A percentile compares a stretch with the other conserved stretches of the same genome.
Evolutionary conservation across 2,888 invertebrate genomes (phyloP).

Genomic region (Agonopterix alstromeriana): DNA sequence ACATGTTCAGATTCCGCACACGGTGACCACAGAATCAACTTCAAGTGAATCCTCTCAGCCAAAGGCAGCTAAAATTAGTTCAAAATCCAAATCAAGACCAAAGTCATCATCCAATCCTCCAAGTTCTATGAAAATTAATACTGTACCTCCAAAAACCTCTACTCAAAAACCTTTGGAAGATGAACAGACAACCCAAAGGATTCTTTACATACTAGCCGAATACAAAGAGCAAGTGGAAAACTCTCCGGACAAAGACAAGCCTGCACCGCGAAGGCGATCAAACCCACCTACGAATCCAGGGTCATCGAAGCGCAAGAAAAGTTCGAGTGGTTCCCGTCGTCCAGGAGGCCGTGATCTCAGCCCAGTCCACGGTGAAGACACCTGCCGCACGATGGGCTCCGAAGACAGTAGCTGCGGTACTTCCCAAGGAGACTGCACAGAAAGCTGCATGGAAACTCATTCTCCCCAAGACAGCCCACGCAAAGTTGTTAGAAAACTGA

Average conservation of each 20-base stretch:
- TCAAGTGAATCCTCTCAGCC: constrained; percentile 32
- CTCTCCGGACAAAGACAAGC: constrained; percentile 89
- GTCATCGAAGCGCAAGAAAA: constrained; percentile 82
- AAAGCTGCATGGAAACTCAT: constrained; percentile 69
- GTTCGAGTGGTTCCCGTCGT: constrained; percentile 78
- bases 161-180: constrained; percentile 87
- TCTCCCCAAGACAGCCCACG: constrained; percentile 75
- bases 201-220: constrained; percentile 86
- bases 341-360: constrained; percentile 74
- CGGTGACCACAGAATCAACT: constrained; percentile 40
- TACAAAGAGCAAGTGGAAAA: constrained; percentile 88
- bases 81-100: constrained; percentile 72
- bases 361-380: constrained; percentile 80
- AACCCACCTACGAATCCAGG: constrained; percentile 85
- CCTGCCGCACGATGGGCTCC: constrained; percentile 82
- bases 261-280: constrained; percentile 84
- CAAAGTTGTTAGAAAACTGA: constrained; percentile 61
- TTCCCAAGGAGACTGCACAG: constrained; percentile 71
- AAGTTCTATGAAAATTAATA: constrained; percentile 79
- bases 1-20: constrained; percentile 41
- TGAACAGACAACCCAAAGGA: constrained; percentile 87
- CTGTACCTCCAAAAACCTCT: constrained; percentile 75
- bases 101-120: constrained; percentile 76
- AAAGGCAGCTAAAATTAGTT: constrained; percentile 44
- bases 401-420: constrained; percentile 86